A percentile compares a stretch with the other conserved stretches of the same genome.
These are phyloP conservation scores for Bombyx huttoni DNA, from an alignment of 2,888 invertebrate species.

Conservation along the genomic window DNA sequence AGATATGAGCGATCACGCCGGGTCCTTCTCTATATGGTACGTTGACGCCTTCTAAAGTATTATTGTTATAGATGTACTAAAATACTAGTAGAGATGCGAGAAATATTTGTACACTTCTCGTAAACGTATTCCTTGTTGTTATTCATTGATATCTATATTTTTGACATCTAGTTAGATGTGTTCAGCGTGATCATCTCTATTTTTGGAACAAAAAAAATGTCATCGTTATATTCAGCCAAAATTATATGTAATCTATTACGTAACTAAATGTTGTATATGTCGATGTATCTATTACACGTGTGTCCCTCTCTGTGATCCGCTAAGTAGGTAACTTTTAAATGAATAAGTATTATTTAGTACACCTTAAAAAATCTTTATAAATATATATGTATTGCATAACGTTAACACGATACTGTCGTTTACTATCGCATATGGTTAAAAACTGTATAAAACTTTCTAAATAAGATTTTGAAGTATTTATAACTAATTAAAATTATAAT, in stretches of 20 bases:
- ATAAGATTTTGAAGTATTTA: neutral
- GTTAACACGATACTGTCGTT: too few species aligned
- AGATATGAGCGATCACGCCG: conserved; percentile 50
- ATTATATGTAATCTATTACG: conserved; percentile 17
- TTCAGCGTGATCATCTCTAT: conserved; percentile 66
- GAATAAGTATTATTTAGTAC: neutral
- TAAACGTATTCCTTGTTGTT: conserved; percentile 67
- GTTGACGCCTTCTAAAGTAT: conserved; percentile 69
- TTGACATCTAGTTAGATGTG: conserved; percentile 69
- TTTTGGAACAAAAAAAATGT: conserved; percentile 60
- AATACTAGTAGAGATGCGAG: conserved; percentile 58
- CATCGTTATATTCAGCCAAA: conserved; percentile 16
- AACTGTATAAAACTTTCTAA: neutral
- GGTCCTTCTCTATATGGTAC: conserved; percentile 61
- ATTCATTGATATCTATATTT: conserved; percentile 71
- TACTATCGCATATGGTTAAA: too few species aligned
- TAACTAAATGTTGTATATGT: conserved; percentile 2
- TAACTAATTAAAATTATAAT: too few species aligned
- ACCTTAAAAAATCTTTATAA: neutral
- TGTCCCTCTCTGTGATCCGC: conserved; percentile 12
- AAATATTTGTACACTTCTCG: conserved; percentile 69
- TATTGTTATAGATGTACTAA: conserved; percentile 69
- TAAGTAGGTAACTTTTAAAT: neutral
- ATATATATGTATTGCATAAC: neutral
- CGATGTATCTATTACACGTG: neutral